Base-by-base conservation (phyloP, 2,888 invertebrate genomes). In the Cryptus viduatorius region DNA sequence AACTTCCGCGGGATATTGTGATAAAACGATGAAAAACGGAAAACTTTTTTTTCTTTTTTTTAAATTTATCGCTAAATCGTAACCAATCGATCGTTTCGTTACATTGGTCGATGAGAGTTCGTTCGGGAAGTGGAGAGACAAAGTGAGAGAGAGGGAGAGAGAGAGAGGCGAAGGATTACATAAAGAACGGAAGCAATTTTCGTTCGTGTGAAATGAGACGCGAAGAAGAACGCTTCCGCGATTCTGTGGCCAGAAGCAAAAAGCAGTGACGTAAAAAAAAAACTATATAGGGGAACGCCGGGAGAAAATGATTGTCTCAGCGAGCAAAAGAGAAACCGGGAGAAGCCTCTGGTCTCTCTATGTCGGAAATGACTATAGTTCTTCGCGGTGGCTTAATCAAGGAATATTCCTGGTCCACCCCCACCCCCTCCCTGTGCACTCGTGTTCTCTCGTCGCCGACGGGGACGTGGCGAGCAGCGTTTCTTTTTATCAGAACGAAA, bases 301-400 rank as follows among this genome's bases (percentile, higher is more conserved):
- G 31, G 48, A 75, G 46, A 31, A 64, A 48, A 75, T 75, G 44
- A 75, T 61, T 75, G 61, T 64, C 59, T 59, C 46, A 73, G 31
- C 31, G 48, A 31, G 44, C 44, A 48, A 73, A 48, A 53, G 5
- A 42, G 44, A 56, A 19, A 42, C n/a, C 69, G 10, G 16, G 31
- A 50, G 31, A 50, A 69, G 56, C 19, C 16, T 50, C 37, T 37
- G 53, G 16, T 16, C 56, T 56, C 56, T 56, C 56, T 12, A 24
- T 29, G 5, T 53, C 31, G 12, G 53, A 31, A 50, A 48, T 31
- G 53, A 44, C 44, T 37, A 53, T 44, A 56, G 71, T 56, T 44
- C 19, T 42, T 56, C 24, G 19, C 19, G 56, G 19, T 56, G 56
- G 56, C 71, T 72, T 56, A 72, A 72, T 56, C 56, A 72, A 44